Conservation (phyloP, 2,797 vertebrate genomes). For the Eospalax fontanierii region DNA sequence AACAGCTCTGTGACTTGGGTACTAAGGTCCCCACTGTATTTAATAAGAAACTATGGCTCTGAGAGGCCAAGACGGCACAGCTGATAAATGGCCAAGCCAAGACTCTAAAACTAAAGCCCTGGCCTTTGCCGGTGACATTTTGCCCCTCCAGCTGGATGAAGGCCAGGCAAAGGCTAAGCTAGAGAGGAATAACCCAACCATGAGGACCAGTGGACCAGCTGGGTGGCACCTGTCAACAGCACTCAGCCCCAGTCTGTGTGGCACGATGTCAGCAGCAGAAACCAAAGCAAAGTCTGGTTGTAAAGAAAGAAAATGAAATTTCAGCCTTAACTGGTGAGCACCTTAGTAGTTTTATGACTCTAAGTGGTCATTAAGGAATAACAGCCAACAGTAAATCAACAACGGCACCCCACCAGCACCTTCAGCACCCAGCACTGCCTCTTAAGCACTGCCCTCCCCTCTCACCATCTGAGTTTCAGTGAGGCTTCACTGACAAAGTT, state of each 20-base stretch:
- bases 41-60: neutral
- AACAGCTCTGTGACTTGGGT: neutral
- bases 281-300: neutral
- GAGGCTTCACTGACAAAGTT: neutral
- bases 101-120: neutral
- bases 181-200: neutral
- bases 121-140: neutral
- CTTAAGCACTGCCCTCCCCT: neutral
- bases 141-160: neutral
- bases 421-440: neutral
- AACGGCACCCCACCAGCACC: no score
- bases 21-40: neutral
- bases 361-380: neutral
- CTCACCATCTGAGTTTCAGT: neutral
- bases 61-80: neutral
- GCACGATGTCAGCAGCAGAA: neutral
- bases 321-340: neutral
- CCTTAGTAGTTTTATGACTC: neutral
- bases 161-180: neutral
- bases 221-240: neutral
- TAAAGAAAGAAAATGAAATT: neutral
- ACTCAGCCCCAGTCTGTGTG: neutral
- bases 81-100: neutral
- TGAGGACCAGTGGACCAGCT: neutral
- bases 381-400: neutral